Evolutionary conservation across 2,113 vertebrate species (phyloP).

Genomic region (Vicugna pacos): DNA sequence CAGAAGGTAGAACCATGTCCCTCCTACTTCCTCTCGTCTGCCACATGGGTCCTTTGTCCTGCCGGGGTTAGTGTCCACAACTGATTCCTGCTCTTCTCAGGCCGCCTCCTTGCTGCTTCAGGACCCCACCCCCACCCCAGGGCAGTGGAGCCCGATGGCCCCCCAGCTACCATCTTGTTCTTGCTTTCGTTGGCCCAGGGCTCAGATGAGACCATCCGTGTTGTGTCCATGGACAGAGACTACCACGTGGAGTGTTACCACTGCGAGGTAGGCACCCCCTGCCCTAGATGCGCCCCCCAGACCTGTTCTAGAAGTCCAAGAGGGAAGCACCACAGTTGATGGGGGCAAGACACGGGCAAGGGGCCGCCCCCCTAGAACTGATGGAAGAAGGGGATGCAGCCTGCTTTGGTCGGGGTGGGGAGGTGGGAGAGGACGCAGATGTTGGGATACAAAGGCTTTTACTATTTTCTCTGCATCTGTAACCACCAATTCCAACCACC

Average conservation of each 20-base stretch:
- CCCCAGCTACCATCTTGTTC: not conserved
- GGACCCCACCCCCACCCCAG: accelerated
- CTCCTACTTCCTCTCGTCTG: accelerated
- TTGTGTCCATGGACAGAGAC: slow-evolving; percentile 98
- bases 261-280: slow-evolving; percentile 92
- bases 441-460: not conserved
- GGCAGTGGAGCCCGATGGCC: accelerated
- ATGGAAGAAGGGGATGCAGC: not conserved
- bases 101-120: not conserved
- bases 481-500: not conserved
- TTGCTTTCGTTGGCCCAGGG: slow-evolving; percentile 87
- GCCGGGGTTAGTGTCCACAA: accelerated
- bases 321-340: accelerated
- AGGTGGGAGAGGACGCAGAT: not conserved
- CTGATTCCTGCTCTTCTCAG: not conserved
- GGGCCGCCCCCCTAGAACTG: not conserved
- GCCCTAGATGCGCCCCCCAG: too few species aligned
- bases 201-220: slow-evolving; percentile 97
- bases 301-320: not conserved
- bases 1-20: not conserved
- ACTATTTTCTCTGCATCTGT: not conserved
- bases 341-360: not conserved
- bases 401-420: not conserved
- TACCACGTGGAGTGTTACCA: slow-evolving; percentile 98
- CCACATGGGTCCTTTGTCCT: not conserved